Conservation (phyloP, 2,797 vertebrate genomes). For the Masticophis lateralis region DNA sequence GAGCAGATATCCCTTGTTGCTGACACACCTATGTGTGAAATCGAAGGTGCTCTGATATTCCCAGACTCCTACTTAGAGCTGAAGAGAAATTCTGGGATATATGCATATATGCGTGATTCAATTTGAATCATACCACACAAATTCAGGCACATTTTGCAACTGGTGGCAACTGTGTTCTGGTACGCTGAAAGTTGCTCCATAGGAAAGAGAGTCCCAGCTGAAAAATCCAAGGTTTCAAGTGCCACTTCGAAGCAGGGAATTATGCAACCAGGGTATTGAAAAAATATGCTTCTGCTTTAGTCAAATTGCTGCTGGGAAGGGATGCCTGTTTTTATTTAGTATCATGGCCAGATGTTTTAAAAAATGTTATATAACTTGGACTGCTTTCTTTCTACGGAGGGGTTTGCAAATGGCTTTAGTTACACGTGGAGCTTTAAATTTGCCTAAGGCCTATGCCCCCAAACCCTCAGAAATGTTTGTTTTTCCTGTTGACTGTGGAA, state of each 20-base stretch:
- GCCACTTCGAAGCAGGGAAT: not conserved
- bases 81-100: not conserved
- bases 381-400: not conserved
- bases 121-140: not conserved
- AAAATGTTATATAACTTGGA: not conserved
- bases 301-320: not conserved
- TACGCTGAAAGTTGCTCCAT: not conserved
- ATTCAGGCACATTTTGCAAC: not conserved
- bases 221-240: not conserved
- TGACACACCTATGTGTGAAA: conserved; percentile 76
- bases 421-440: not conserved
- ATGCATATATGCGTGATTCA: not conserved
- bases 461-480: not conserved
- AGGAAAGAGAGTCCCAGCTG: not conserved
- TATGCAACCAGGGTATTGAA: not conserved
- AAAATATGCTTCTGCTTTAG: not conserved
- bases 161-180: not conserved
- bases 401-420: not conserved
- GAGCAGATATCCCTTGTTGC: conserved; percentile 66
- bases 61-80: conserved; percentile 31
- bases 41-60: conserved; percentile 46
- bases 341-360: not conserved
- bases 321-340: not conserved
- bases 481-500: not conserved
- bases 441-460: not conserved